Evolutionary conservation across 2,113 vertebrate genomes (phyloP).

Genomic region (Vimba vimba): DNA sequence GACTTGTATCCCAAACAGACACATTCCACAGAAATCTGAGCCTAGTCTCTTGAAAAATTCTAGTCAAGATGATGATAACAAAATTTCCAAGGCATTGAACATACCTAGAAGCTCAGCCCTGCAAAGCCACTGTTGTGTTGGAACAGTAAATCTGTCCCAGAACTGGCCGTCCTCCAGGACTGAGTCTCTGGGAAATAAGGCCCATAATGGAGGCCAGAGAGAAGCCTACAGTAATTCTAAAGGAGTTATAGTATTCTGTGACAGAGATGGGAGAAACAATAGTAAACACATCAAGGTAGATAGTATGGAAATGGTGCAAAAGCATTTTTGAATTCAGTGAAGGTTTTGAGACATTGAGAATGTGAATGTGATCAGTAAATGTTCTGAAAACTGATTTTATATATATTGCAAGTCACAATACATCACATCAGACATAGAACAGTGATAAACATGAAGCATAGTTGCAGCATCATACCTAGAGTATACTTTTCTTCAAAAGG

Average conservation of each 20-base stretch:
- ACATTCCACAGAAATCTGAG: background rate
- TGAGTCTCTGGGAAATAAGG: background rate
- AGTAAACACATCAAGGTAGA: background rate
- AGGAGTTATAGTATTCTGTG: background rate
- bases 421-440: background rate
- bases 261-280: background rate
- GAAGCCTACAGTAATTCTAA: background rate
- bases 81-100: background rate
- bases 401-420: background rate
- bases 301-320: conserved; percentile 2
- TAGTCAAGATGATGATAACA: background rate
- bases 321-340: background rate
- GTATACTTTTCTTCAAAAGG: background rate
- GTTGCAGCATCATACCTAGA: background rate
- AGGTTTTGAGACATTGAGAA: background rate
- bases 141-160: conserved; percentile 23
- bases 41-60: conserved; percentile 1
- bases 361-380: background rate
- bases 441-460: background rate
- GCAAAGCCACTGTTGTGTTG: background rate
- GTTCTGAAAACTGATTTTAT: conserved; percentile 1
- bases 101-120: background rate
- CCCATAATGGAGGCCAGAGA: background rate
- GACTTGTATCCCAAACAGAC: background rate
- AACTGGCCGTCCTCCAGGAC: conserved; percentile 24